Conservation (phyloP, 2,888 invertebrate species). For the Drosophila meridiana region DNA sequence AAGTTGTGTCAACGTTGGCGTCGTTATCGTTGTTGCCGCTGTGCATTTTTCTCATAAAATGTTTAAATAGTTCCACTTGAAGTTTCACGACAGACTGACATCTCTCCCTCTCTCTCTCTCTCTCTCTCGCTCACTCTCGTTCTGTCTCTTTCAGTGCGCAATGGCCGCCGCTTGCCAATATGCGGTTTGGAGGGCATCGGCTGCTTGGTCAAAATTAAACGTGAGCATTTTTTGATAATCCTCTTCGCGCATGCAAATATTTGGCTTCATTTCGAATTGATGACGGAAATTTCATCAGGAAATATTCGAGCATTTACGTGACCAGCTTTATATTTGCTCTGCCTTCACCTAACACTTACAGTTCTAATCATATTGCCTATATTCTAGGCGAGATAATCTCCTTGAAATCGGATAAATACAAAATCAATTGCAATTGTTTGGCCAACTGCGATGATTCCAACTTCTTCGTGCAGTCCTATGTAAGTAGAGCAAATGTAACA, state of each 20-base stretch:
- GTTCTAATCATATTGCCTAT: constrained; percentile 3
- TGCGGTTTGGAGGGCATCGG: constrained; percentile 88
- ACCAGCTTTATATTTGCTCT: constrained; percentile 39
- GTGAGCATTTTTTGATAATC: constrained; percentile 80
- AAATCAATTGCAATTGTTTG: constrained; percentile 88
- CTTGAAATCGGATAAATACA: constrained; percentile 86
- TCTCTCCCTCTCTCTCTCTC: constrained; percentile 6
- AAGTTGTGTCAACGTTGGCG: constrained; percentile 50
- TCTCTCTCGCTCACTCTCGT: neutral
- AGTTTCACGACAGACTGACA: constrained; percentile 46
- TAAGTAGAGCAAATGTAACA: constrained; percentile 85
- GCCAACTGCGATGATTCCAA: constrained; percentile 90
- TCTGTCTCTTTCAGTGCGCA: constrained; percentile 72
- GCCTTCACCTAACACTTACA: neutral
- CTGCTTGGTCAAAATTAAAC: constrained; percentile 87
- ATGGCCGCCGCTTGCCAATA: constrained; percentile 83
- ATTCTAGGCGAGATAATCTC: constrained; percentile 86
- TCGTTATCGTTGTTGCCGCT: constrained; percentile 34
- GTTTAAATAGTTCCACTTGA: constrained; percentile 66
- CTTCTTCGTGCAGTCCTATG: constrained; percentile 88
- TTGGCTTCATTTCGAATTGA: constrained; percentile 51
- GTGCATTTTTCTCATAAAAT: constrained; percentile 58
- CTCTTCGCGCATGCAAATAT: constrained; percentile 66
- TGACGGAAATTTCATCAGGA: constrained; percentile 37
- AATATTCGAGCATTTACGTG: constrained; percentile 59